Base-by-base conservation (phyloP, 1,140 invertebrate genomes). In the Galleria mellonella region DNA sequence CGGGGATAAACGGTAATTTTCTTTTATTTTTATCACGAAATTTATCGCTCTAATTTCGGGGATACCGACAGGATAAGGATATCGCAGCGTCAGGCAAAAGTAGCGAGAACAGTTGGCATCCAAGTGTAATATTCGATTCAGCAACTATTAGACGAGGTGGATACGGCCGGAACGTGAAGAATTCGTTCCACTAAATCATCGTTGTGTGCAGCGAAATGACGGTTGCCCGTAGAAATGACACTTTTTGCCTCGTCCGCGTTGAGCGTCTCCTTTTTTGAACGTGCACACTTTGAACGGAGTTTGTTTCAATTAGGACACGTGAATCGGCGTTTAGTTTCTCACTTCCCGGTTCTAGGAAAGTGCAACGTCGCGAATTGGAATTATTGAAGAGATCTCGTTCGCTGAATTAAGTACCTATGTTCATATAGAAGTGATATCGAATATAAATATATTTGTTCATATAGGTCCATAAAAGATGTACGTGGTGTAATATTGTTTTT, bases 141-240 rank as follows among this genome's bases (percentile, higher is more conserved):
- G 68, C 67, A 69, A 61, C 58, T 68, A 61, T 60, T 59, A 62
- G 58, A 58, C 47, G 55, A 64, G 50, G 40, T n/a, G n/a, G n/a
- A n/a, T n/a, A n/a, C n/a, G 40, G 43, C 40, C 11, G 36, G 36
- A 32, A 30, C 35, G 47, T 47, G 68, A 72, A 68, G 62, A 68
- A 72, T 70, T 66, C 56, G 55, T 51, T 58, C 51, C 46, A 59
- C 40, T 71, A 69, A 72, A 72, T 72, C 66, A 72, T 72, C 55
- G 54, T 38, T 58, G 43, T 35, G 57, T 55, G 59, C 41, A 44
- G 44, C 41, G 43, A 54, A 49, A 69, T 60, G 51, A 55, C 56
- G 55, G 51, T 47, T 23, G 2, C 45, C 27, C 31, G 32, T 46
- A 36, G 17, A 39, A 33, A 29, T 14, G 13, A 0, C 23, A 40